Percentiles rank a stretch among this genome's conserved stretches.
phyloP scores from a whole-genome alignment of 2,797 vertebrate genomes.

The Dermochelys coriacea region DNA sequence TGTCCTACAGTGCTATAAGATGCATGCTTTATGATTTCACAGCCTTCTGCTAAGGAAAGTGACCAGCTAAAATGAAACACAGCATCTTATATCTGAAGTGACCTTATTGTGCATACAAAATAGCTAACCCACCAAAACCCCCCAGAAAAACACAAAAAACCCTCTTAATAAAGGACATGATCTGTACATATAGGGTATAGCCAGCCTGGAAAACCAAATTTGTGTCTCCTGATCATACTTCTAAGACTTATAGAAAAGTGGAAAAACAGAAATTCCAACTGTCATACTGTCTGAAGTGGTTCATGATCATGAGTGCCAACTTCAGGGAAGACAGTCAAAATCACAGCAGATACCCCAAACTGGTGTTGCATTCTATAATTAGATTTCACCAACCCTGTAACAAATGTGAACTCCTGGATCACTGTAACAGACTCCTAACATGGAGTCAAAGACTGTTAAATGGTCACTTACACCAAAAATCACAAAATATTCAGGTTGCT shows the following conservation, averaged over 20 bases:
- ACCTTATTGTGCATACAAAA: not conserved
- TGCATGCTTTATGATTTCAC: not conserved
- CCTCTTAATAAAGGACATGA: not conserved
- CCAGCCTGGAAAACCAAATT: not conserved
- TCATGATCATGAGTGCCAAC: not conserved
- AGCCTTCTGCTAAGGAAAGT: not conserved
- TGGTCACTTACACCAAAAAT: not conserved
- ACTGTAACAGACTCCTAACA: not conserved
- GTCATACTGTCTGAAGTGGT: not conserved
- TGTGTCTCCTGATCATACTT: not conserved
- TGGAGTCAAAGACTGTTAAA: not conserved
- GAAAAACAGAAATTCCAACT: not conserved
- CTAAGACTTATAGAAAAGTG: not conserved
- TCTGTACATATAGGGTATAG: not conserved
- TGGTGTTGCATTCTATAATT: not conserved
- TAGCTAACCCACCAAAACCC: not conserved
- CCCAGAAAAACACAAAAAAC: not conserved
- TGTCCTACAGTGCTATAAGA: not conserved
- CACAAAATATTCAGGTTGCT: not conserved
- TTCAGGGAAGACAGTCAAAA: not conserved
- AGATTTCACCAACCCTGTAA: not conserved
- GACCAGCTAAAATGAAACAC: not conserved
- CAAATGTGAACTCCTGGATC: not conserved
- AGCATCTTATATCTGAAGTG: not conserved
- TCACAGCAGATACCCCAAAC: not conserved